phyloP scores from a whole-genome alignment of 2,113 vertebrate genomes.

The Elephantulus edwardii region DNA sequence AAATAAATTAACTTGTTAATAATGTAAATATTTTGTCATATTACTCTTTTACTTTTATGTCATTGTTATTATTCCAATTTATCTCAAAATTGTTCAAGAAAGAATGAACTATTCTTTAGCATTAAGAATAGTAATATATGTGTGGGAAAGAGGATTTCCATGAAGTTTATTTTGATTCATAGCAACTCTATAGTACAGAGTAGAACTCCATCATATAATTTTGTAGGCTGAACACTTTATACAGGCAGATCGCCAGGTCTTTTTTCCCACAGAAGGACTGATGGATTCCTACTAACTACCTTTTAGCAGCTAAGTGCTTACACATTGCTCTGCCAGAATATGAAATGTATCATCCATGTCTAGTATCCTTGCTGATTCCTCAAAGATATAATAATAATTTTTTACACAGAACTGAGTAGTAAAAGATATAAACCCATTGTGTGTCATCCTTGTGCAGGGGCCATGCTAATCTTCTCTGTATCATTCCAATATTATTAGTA shows the following conservation, averaged over 20 bases:
- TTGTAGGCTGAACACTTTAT: neutral
- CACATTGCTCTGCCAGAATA: neutral
- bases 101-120: too few species aligned
- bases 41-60: neutral
- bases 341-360: neutral
- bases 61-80: neutral
- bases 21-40: neutral
- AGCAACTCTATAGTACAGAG: neutral
- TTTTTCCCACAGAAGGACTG: neutral
- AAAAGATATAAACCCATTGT: neutral
- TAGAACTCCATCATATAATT: neutral
- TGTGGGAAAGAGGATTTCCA: too few species aligned
- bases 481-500: too few species aligned
- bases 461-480: too few species aligned
- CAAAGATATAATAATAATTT: neutral
- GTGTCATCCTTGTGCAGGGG: too few species aligned
- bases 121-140: too few species aligned
- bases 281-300: neutral
- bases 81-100: neutral
- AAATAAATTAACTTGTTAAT: slow-evolving; percentile 1
- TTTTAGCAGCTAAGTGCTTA: neutral
- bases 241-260: neutral
- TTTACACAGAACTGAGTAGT: neutral
- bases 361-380: neutral
- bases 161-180: neutral